Evolutionary conservation across 2,888 invertebrate species (phyloP).

Genomic region (Drosophila phalerata): DNA sequence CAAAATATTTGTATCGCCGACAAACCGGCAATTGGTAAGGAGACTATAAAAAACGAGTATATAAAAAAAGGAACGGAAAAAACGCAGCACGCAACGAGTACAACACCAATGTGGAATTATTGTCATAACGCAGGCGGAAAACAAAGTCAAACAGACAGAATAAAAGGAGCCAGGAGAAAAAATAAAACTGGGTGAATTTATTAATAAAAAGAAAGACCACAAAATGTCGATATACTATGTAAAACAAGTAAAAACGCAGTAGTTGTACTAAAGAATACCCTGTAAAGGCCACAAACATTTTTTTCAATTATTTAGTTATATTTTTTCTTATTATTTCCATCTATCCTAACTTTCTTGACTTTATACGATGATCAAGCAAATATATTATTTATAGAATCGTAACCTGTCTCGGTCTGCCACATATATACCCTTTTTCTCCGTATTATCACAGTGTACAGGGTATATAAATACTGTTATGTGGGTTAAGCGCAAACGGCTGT

Average conservation of each 20-base stretch:
- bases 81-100: slow-evolving; percentile 51
- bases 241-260: background rate
- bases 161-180: slow-evolving; percentile 10
- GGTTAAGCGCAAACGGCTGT: slow-evolving; percentile 73
- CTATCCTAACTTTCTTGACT: background rate
- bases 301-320: background rate
- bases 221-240: background rate
- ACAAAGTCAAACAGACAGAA: slow-evolving; percentile 48
- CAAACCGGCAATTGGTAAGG: slow-evolving; percentile 37
- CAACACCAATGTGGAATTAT: slow-evolving; percentile 60
- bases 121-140: slow-evolving; percentile 50
- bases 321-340: background rate
- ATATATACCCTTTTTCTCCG: background rate
- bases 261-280: slow-evolving; percentile 1
- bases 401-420: too few species aligned
- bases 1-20: slow-evolving; percentile 50
- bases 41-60: slow-evolving; percentile 29
- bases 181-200: slow-evolving; percentile 33
- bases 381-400: background rate
- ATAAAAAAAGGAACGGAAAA: slow-evolving; percentile 12
- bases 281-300: background rate
- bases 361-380: background rate
- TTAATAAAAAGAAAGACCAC: slow-evolving; percentile 30
- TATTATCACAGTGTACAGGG: background rate
- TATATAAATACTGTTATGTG: slow-evolving; percentile 44